These are phyloP conservation scores for Holothuria leucospilota DNA, from an alignment of 53 echinoderm and acorn worm species.

Conservation along the genomic window DNA sequence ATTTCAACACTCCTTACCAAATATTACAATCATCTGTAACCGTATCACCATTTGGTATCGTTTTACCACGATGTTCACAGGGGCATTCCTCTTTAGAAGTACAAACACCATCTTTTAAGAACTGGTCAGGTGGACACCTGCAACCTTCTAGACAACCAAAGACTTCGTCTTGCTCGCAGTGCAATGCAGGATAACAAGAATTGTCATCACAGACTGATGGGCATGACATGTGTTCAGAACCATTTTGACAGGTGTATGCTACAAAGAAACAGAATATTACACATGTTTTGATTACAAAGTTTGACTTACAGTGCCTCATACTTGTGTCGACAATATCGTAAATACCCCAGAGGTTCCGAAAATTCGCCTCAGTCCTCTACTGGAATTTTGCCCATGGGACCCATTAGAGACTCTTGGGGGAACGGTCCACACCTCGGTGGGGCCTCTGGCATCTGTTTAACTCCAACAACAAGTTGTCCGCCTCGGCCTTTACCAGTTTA, in stretches of 20 bases:
- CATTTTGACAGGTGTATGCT: constrained; percentile 72
- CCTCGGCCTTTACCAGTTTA: too few relatives aligned
- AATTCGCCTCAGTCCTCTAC: too few relatives aligned
- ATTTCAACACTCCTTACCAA: constrained; percentile 58
- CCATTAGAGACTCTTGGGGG: too few relatives aligned
- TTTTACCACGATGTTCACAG: constrained; percentile 23
- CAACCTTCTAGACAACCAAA: constrained; percentile 78
- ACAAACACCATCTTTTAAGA: constrained; percentile 67
- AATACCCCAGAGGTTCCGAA: too few relatives aligned
- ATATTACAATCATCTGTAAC: constrained; percentile 73
- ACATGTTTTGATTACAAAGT: too few relatives aligned
- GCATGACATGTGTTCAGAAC: constrained; percentile 70
- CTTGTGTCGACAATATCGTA: too few relatives aligned
- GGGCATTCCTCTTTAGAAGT: constrained; percentile 80
- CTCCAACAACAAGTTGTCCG: too few relatives aligned
- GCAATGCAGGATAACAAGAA: constrained; percentile 60
- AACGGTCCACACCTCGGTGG: too few relatives aligned
- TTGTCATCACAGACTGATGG: constrained; percentile 70
- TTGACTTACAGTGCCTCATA: too few relatives aligned
- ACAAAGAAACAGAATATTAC: background rate
- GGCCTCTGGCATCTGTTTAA: too few relatives aligned
- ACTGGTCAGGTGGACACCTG: constrained; percentile 73
- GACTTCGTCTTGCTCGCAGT: constrained; percentile 66
- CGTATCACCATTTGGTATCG: background rate
- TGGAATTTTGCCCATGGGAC: too few relatives aligned